Evolutionary conservation across 2,113 vertebrate species (phyloP).

Genomic region (Electrona antarctica): DNA sequence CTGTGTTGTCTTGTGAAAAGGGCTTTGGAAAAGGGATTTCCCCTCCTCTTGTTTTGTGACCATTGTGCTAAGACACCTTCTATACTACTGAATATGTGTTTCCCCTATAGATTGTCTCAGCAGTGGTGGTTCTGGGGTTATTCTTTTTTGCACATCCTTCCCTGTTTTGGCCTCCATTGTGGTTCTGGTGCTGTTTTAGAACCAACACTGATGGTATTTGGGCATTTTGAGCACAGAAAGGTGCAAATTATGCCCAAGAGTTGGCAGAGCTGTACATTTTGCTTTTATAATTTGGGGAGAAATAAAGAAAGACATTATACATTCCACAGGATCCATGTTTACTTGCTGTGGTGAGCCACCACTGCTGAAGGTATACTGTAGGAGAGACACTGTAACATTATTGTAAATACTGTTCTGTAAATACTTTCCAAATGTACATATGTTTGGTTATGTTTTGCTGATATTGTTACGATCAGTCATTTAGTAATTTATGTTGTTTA

Average conservation of each 20-base stretch:
- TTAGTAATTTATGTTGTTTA: constrained; percentile 34
- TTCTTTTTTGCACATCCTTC: constrained; percentile 10
- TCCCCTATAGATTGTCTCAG: constrained; percentile 35
- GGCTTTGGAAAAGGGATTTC: constrained; percentile 47
- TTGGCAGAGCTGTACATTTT: background rate
- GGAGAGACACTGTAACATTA: constrained; percentile 24
- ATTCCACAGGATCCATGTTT: background rate
- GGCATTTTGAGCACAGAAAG: background rate
- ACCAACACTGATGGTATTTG: constrained; percentile 12
- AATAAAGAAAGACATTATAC: background rate
- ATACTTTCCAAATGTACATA: constrained; percentile 66
- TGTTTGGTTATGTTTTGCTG: constrained; percentile 45
- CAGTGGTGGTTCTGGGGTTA: constrained; percentile 26
- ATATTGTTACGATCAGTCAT: constrained; percentile 35
- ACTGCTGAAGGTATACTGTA: constrained; percentile 18
- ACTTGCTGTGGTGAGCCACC: constrained; percentile 16
- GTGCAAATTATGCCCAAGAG: background rate
- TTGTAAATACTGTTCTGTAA: constrained; percentile 70
- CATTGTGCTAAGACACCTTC: constrained; percentile 32
- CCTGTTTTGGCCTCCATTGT: constrained; percentile 25
- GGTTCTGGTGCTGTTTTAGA: constrained; percentile 29
- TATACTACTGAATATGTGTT: constrained; percentile 49
- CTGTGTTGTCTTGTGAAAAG: constrained; percentile 38
- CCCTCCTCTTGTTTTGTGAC: constrained; percentile 10
- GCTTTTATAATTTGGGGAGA: constrained; percentile 18